Percentiles rank a stretch among this genome's conserved stretches.
These are phyloP conservation scores for Rhogogaster chlorosoma DNA, from an alignment of 2,888 invertebrate genomes.

Conservation along the genomic window DNA sequence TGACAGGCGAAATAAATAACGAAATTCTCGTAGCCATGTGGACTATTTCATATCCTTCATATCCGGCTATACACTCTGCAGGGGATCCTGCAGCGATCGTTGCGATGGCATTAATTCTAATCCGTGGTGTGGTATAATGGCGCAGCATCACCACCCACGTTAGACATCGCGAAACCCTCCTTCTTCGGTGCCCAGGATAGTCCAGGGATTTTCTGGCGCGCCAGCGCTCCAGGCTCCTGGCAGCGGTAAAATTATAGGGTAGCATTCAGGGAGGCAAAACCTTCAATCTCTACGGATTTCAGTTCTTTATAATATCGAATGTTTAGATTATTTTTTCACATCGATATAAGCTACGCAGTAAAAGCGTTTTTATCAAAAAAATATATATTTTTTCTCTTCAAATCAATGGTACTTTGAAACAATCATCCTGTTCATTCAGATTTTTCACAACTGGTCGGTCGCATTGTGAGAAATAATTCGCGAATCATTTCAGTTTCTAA, in stretches of 20 bases:
- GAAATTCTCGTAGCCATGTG: not conserved
- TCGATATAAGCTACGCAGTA: not conserved
- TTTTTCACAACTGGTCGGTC: too few species aligned
- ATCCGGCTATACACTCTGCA: not conserved
- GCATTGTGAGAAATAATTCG: too few species aligned
- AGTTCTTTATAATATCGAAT: not conserved
- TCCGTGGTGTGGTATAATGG: constrained; percentile 10
- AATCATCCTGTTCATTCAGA: too few species aligned
- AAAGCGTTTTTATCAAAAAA: too few species aligned
- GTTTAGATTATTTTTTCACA: not conserved
- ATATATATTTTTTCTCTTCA: too few species aligned
- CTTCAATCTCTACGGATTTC: not conserved
- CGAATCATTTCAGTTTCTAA: not conserved
- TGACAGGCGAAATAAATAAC: not conserved
- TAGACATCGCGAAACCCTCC: constrained; percentile 20
- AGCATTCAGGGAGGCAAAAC: not conserved
- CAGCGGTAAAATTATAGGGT: not conserved
- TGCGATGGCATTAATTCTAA: constrained; percentile 30
- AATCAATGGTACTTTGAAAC: too few species aligned
- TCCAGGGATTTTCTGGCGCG: constrained; percentile 28
- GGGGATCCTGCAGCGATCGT: constrained; percentile 4
- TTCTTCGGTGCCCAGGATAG: not conserved
- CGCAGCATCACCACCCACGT: constrained; percentile 30
- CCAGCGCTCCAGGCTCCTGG: constrained; percentile 16
- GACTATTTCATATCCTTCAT: constrained; percentile 3